Base-by-base conservation (phyloP, 2,888 invertebrate genomes). In the Tipula confusa region DNA sequence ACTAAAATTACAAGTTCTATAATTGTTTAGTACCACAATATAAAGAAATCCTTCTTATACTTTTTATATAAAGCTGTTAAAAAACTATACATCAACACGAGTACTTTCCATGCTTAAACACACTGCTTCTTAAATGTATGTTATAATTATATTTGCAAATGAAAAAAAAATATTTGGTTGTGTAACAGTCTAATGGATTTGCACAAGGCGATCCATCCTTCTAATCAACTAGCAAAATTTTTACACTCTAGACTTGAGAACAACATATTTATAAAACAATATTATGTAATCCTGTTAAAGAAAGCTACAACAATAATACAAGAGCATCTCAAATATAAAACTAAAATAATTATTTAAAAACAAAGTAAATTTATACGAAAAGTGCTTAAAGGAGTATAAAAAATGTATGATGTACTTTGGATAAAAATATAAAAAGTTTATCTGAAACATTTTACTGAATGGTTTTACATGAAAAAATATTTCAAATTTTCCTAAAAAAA, bases 331-430 rank as follows among this genome's bases (percentile, higher is more conserved):
- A 43, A 43, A 15, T 43, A 6, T 24, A 64, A 64, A 64, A 64
- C 64, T 64, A 64, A 64, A 64, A 64, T 24, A 64, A 64, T 64
- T 64, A 64, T 24, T 64, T 64, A 64, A 24, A 18, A 43, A 64
- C 64, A 64, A 64, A 64, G 64, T 64, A 24, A 64, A 64, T 64
- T 64, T 64, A 64, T 64, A 24, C 64, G 64, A 24, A 64, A 64
- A 64, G 64, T 64, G 64, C 64, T 64, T 64, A 64, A 64, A 64
- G 64, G 64, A 24, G 64, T 24, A 64, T 64, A 64, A 64, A 64
- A 64, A 64, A 64, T 64, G 64, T 64, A 64, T 64, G 64, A 64
- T 64, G 64, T 64, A 24, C 24, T 64, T 64, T 64, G 24, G 64
- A 64, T 64, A 64, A 64, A 64, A 64, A 64, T 64, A 24, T 64